Evolutionary conservation across 2,888 invertebrate genomes (phyloP), one percentile per base, ranked within the genome.

Genomic region (Parthenolecanium corni): DNA sequence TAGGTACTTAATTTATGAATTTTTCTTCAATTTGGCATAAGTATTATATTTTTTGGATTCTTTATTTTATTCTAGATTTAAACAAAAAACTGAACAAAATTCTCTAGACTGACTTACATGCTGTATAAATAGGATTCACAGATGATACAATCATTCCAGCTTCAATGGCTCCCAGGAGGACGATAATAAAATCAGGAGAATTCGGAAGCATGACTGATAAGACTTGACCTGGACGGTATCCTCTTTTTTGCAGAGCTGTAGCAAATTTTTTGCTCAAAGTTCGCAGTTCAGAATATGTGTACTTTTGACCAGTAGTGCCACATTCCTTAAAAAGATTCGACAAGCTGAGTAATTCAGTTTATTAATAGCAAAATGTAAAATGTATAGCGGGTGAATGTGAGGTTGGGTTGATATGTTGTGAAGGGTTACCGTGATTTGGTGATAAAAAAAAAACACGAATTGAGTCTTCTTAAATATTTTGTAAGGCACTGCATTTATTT

Each of bases 131-230:
- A 0, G 88, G 86, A 75, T 88, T 89, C 5, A 87, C 76, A 0
- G 85, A 82, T 0, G 87, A 85, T 3, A 84, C 79, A 11, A 81
- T 70, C 1, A 84, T 75, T 1, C 85, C 86, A 49, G 86, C 87
- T 69, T 82, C 82, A 25, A 85, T 69, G 31, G 81, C 77, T 0
- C 86, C 89, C 69, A 86, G 70, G 11, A 80, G 72, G 1, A 81
- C 78, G 14, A 87, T 74, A 0, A 83, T 80, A 70, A 79, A 85
- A 73, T 90, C 89, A 0, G 89, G 88, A 23, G 83, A 70, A 71
- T 90, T 90, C 0, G 87, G 86, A 62, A 88, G 70, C 69, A 86
- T 79, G 4, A 89, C 68, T 1, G 83, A 84, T 1, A 89, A 72
- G 0, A 83, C 78, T 69, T 89, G 84, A 0, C 83, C 82, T 66